Evolutionary conservation across 1,140 invertebrate genomes (phyloP).

Genomic region (Scaptomyza montana): DNA sequence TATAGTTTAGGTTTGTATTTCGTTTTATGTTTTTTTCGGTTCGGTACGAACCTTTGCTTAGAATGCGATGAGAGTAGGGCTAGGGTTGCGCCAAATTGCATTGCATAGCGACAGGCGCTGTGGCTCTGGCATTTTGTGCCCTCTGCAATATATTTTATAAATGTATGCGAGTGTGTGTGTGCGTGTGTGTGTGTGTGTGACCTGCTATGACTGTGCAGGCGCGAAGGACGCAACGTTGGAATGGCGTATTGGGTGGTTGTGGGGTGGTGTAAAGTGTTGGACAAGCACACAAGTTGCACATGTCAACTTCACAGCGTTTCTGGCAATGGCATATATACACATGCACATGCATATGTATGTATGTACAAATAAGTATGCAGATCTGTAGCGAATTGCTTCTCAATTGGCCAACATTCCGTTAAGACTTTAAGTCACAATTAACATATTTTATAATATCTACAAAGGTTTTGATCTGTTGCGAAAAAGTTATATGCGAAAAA

Average conservation of each 20-base stretch:
- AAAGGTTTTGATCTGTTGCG: too few species aligned
- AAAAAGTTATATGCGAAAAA: too few species aligned
- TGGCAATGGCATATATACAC: conserved; percentile 32
- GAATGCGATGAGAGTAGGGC: neutral
- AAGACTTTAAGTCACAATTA: neutral
- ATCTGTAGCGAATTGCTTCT: conserved; percentile 28
- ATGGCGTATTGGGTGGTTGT: neutral
- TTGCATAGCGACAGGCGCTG: conserved; percentile 34
- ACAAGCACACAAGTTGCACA: conserved; percentile 5
- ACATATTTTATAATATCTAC: conserved; percentile 8
- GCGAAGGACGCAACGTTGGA: conserved; percentile 18
- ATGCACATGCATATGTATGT: too few species aligned
- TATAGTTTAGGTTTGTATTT: too few species aligned
- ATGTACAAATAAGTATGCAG: conserved; percentile 7
- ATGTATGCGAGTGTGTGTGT: conserved; percentile 13
- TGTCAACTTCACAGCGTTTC: conserved; percentile 15
- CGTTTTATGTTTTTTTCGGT: too few species aligned
- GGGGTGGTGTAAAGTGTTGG: neutral
- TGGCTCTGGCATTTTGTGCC: conserved; percentile 38
- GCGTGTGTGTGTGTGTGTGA: conserved; percentile 29
- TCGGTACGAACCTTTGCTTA: too few species aligned
- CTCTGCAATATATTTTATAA: conserved; percentile 35
- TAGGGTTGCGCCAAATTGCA: conserved; percentile 34
- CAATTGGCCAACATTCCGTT: conserved; percentile 37
- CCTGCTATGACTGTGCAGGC: conserved; percentile 26